Evolutionary conservation across 1,140 invertebrate species (phyloP).

Genomic region (Lethrus apterus): DNA sequence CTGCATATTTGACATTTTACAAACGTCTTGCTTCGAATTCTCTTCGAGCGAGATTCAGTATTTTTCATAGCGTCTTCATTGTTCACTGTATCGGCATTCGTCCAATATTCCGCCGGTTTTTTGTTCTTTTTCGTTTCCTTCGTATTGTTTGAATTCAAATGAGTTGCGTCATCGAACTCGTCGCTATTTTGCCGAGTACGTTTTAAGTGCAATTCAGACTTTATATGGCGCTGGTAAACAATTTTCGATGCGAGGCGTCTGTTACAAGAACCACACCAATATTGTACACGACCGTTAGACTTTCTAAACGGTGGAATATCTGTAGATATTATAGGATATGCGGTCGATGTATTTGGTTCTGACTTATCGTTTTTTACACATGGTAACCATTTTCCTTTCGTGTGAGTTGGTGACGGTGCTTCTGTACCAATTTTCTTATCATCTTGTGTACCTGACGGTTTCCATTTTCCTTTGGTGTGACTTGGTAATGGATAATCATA

Average conservation of each 20-base stretch:
- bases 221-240: slow-evolving; percentile 68
- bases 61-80: slow-evolving; percentile 18
- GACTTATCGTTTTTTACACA: neutral
- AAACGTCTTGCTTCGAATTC: slow-evolving; percentile 50
- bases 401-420: slow-evolving; percentile 54
- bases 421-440: slow-evolving; percentile 10
- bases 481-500: slow-evolving; percentile 46
- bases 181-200: slow-evolving; percentile 59
- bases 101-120: slow-evolving; percentile 18
- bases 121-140: slow-evolving; percentile 21
- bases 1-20: slow-evolving; percentile 62
- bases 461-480: slow-evolving; percentile 56
- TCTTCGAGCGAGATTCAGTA: slow-evolving; percentile 35
- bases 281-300: slow-evolving; percentile 49
- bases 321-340: neutral
- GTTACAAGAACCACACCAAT: slow-evolving; percentile 74
- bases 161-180: slow-evolving; percentile 47
- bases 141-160: slow-evolving; percentile 27
- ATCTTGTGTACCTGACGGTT: slow-evolving; percentile 32
- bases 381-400: slow-evolving; percentile 61
- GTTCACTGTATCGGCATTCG: slow-evolving; percentile 14
- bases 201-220: slow-evolving; percentile 63
- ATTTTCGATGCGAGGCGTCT: slow-evolving; percentile 60
- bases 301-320: slow-evolving; percentile 29
- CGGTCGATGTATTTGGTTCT: slow-evolving; percentile 18